Percentiles rank a stretch among this genome's conserved stretches.
These are phyloP conservation scores for Micrasema minimum DNA, from an alignment of 1,140 invertebrate species.

Conservation along the genomic window DNA sequence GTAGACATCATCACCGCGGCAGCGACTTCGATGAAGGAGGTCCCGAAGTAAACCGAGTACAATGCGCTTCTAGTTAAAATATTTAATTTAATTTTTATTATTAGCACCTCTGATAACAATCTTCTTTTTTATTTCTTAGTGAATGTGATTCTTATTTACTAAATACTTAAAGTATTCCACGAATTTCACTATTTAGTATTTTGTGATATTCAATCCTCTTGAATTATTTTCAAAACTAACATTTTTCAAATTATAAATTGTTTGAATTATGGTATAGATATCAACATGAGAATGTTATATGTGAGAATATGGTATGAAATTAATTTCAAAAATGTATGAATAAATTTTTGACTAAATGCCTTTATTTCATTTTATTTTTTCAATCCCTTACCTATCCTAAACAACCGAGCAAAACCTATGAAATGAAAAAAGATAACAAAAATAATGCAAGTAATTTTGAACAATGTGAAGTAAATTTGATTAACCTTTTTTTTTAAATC, in stretches of 20 bases:
- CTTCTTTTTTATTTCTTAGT: constrained; percentile 29
- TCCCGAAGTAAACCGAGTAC: constrained; percentile 77
- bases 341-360: constrained; percentile 36
- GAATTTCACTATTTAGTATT: constrained; percentile 15
- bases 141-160: constrained; percentile 35
- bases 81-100: constrained; percentile 35
- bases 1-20: constrained; percentile 68
- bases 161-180: constrained; percentile 34
- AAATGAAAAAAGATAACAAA: too few relatives aligned
- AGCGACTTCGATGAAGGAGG: constrained; percentile 86
- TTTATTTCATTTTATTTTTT: constrained; percentile 19
- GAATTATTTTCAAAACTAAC: neutral
- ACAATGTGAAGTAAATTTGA: too few relatives aligned
- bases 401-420: too few relatives aligned
- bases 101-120: constrained; percentile 27
- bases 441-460: too few relatives aligned
- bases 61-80: constrained; percentile 88
- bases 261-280: constrained; percentile 22
- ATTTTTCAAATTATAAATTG: constrained; percentile 25
- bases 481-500: too few relatives aligned
- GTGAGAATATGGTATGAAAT: constrained; percentile 26
- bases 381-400: too few relatives aligned
- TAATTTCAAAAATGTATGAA: neutral
- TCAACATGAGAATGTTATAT: constrained; percentile 6
- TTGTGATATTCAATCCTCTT: constrained; percentile 23